Evolutionary conservation across 2,113 vertebrate species (phyloP).

Genomic region (Colius striatus): DNA sequence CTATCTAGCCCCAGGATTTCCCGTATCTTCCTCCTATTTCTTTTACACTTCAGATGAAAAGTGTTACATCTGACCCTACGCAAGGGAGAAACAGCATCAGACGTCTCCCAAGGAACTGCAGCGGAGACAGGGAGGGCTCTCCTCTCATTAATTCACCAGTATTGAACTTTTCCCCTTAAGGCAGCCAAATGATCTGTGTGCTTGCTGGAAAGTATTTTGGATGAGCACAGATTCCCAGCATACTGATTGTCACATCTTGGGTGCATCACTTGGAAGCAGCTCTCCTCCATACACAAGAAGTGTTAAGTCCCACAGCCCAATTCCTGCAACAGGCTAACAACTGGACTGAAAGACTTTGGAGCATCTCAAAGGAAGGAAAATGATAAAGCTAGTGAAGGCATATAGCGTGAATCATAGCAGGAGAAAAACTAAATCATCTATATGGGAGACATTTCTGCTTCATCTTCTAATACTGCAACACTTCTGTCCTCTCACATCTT

Average conservation of each 20-base stretch:
- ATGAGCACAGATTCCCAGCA: not conserved
- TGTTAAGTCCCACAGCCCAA: not conserved
- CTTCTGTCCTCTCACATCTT: conserved; percentile 7
- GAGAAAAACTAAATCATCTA: not conserved
- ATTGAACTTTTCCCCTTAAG: not conserved
- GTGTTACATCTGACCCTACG: not conserved
- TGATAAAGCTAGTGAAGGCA: not conserved
- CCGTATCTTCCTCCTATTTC: conserved; percentile 18
- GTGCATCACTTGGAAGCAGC: not conserved
- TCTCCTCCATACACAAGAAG: not conserved
- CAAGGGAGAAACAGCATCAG: not conserved
- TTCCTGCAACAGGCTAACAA: not conserved
- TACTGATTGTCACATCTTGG: not conserved
- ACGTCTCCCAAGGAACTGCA: not conserved
- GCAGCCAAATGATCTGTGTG: not conserved
- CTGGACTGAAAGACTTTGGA: not conserved
- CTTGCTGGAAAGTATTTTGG: not conserved
- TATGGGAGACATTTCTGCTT: not conserved
- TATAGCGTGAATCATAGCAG: not conserved
- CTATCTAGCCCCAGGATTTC: conserved; percentile 21
- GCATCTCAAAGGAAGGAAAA: not conserved
- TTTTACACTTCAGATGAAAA: conserved; percentile 25
- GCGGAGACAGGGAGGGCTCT: not conserved
- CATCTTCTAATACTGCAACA: not conserved
- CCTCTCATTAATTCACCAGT: not conserved